Percentiles rank a stretch among this genome's conserved stretches.
Conservation (phyloP, 2,888 invertebrate species). For the Mythimna vitellina region DNA sequence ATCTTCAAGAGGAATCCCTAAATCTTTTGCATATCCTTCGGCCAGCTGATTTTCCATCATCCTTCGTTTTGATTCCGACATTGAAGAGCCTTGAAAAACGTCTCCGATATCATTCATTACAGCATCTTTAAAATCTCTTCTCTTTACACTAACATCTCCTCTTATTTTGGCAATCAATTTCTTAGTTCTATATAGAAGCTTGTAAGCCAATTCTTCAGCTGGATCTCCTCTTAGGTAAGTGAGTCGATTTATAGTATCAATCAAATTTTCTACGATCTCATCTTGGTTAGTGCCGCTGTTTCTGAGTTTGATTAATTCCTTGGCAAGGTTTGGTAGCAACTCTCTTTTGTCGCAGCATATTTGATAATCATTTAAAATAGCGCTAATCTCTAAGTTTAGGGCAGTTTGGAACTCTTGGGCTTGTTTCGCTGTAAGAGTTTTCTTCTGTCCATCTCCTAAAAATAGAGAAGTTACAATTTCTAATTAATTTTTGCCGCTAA, state of each 20-base stretch:
- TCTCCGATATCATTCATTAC: slow-evolving; percentile 25
- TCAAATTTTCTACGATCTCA: slow-evolving; percentile 22
- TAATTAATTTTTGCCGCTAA: background rate
- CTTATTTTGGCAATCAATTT: slow-evolving; percentile 9
- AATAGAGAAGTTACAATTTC: slow-evolving; percentile 23
- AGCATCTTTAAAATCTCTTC: slow-evolving; percentile 20
- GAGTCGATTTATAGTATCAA: background rate
- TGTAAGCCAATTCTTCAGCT: slow-evolving; percentile 24
- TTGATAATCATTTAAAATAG: slow-evolving; percentile 10
- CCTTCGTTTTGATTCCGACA: slow-evolving; percentile 33
- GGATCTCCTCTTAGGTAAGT: slow-evolving; percentile 17
- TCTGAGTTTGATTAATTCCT: slow-evolving; percentile 23
- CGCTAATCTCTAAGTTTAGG: slow-evolving; percentile 17
- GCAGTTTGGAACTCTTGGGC: slow-evolving; percentile 6
- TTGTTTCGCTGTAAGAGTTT: slow-evolving; percentile 9
- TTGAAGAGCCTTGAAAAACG: slow-evolving; percentile 22
- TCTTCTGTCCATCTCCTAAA: slow-evolving; percentile 13
- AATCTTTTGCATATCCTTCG: slow-evolving; percentile 30
- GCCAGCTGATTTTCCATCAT: slow-evolving; percentile 41
- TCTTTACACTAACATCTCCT: slow-evolving; percentile 10
- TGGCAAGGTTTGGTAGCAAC: slow-evolving; percentile 6
- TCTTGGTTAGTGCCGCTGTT: slow-evolving; percentile 14
- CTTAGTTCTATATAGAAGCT: slow-evolving; percentile 29
- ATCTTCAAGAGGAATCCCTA: slow-evolving; percentile 31
- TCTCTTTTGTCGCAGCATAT: slow-evolving; percentile 14